A percentile compares a stretch with the other conserved stretches of the same genome.
These are phyloP conservation scores for Neodiprion lecontei DNA, from an alignment of 1,140 invertebrate species.

Conservation along the genomic window DNA sequence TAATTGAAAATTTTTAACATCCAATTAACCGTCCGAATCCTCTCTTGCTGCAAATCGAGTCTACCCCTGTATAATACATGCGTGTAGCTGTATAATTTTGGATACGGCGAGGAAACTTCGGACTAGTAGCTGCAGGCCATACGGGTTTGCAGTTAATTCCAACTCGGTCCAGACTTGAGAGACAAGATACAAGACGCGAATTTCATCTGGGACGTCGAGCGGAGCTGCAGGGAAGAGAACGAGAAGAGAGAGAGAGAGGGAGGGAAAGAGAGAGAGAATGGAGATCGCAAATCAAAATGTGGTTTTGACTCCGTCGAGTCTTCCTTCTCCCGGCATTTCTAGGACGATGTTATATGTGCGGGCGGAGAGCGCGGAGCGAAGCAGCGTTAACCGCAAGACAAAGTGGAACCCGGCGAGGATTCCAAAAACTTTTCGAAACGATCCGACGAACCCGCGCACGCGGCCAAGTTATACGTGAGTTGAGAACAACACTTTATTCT, in stretches of 20 bases:
- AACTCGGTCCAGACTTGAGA: no score
- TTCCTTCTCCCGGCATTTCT: background rate
- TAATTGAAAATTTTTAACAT: no score
- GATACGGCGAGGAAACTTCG: no score
- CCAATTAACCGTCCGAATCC: no score
- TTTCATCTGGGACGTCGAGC: no score
- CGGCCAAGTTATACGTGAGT: background rate
- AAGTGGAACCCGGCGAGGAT: background rate
- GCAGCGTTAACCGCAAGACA: slow-evolving; percentile 2
- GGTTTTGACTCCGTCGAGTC: background rate
- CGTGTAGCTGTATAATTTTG: no score
- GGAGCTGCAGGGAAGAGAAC: no score
- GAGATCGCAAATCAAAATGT: slow-evolving; percentile 1
- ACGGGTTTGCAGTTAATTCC: no score
- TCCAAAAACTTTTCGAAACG: slow-evolving; percentile 7
- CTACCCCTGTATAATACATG: no score
- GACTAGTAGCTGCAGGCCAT: no score
- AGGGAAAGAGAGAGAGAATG: background rate
- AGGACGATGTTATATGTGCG: background rate
- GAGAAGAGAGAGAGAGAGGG: background rate
- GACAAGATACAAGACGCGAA: no score
- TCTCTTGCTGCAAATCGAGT: no score
- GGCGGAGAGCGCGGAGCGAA: background rate
- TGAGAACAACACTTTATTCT: slow-evolving; percentile 2
- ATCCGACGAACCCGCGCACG: background rate